Percentiles rank a stretch among this genome's conserved stretches.
phyloP scores from a whole-genome alignment of 2,888 invertebrate genomes.

The Chirona hameri region DNA sequence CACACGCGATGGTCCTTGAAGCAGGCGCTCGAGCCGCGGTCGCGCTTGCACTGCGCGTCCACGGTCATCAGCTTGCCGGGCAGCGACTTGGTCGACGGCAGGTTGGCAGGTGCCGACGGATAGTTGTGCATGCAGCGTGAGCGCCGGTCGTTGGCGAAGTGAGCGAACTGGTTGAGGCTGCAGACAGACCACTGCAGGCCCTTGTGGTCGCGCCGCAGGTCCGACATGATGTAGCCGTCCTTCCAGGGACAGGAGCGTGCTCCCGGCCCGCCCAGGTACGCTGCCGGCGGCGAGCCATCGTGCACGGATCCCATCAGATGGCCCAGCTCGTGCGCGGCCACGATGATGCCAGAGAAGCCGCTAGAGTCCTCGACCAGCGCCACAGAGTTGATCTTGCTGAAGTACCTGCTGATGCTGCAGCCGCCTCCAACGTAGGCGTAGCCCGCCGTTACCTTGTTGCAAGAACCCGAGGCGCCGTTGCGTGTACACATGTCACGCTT shows the following conservation, averaged over 20 bases:
- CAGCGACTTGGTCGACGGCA: slow-evolving; percentile 31
- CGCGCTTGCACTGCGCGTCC: slow-evolving; percentile 22
- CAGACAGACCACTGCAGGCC: slow-evolving; percentile 29
- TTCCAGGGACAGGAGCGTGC: slow-evolving; percentile 8
- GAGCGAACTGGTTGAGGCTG: not conserved
- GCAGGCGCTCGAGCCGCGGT: slow-evolving; percentile 25
- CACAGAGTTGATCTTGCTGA: slow-evolving; percentile 25
- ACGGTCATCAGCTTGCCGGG: slow-evolving; percentile 22
- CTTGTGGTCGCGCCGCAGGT: not conserved
- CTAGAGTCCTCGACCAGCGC: slow-evolving; percentile 29
- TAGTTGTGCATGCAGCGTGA: slow-evolving; percentile 29
- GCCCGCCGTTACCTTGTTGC: slow-evolving; percentile 29
- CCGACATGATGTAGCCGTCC: slow-evolving; percentile 32
- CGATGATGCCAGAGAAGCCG: slow-evolving; percentile 32
- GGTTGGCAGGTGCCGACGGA: not conserved
- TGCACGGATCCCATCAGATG: slow-evolving; percentile 31
- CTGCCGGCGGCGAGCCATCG: slow-evolving; percentile 8
- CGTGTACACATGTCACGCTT: slow-evolving; percentile 31
- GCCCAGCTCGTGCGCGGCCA: slow-evolving; percentile 30
- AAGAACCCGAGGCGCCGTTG: not conserved
- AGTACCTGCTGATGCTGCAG: slow-evolving; percentile 22
- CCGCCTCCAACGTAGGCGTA: slow-evolving; percentile 32
- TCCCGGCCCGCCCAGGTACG: slow-evolving; percentile 31
- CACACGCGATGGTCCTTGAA: slow-evolving; percentile 26
- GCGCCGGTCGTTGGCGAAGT: slow-evolving; percentile 1